phyloP scores from a whole-genome alignment of 2,888 invertebrate species.

The Pterostichus niger region DNA sequence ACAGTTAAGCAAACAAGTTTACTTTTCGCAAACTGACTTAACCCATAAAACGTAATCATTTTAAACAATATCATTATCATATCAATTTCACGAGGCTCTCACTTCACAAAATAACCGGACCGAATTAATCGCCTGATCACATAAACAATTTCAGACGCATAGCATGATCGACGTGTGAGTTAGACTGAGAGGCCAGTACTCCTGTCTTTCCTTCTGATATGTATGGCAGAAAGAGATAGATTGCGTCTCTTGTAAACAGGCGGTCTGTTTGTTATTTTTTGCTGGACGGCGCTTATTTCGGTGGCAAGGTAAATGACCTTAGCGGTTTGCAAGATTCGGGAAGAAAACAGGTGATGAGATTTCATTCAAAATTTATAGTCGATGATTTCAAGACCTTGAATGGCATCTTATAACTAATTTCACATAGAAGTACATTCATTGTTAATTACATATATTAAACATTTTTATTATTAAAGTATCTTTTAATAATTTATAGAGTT shows the following conservation, averaged over 20 bases:
- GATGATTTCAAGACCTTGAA: neutral
- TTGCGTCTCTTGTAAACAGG: conserved; percentile 4
- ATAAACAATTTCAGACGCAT: conserved; percentile 10
- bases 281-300: conserved; percentile 25
- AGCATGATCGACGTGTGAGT: conserved; percentile 29
- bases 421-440: no score
- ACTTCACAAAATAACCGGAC: conserved; percentile 3
- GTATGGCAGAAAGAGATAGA: conserved; percentile 7
- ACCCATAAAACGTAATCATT: neutral
- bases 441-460: no score
- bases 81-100: conserved; percentile 10
- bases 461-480: no score
- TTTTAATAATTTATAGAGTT: no score
- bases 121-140: conserved; percentile 1
- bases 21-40: no score
- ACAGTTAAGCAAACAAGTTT: no score
- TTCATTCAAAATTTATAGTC: no score
- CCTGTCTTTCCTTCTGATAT: neutral
- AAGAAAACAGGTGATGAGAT: neutral
- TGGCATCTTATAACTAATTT: no score
- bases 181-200: neutral
- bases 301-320: neutral
- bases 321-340: neutral
- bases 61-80: conserved; percentile 22
- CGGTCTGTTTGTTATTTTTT: conserved; percentile 14